These are phyloP conservation scores for Acanthococcus lagerstroemiae DNA, from an alignment of 2,888 invertebrate genomes.

Conservation along the genomic window DNA sequence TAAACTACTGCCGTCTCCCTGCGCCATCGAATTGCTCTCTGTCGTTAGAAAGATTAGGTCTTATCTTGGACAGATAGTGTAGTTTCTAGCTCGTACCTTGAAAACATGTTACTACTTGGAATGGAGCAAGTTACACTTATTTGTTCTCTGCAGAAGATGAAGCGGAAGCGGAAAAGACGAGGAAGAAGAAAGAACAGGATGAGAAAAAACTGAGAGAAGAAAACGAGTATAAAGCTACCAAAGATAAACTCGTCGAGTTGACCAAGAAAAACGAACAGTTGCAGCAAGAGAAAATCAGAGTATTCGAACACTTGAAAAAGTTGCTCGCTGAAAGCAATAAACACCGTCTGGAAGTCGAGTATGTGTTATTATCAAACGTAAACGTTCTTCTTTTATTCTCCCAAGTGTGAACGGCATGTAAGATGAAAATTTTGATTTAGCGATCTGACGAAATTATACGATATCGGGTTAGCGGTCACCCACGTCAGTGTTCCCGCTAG, in stretches of 20 bases:
- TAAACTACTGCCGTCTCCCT: too few relatives aligned
- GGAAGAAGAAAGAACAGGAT: conserved; percentile 20
- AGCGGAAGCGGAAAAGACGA: conserved; percentile 22
- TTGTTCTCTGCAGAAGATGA: conserved; percentile 6
- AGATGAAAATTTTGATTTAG: too few relatives aligned
- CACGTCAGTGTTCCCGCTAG: not conserved
- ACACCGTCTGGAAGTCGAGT: conserved; percentile 5
- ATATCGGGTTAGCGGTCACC: conserved; percentile 19
- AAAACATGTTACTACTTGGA: too few relatives aligned
- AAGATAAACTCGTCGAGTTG: conserved; percentile 9
- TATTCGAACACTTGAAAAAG: conserved; percentile 20
- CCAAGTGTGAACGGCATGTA: not conserved
- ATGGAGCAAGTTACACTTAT: too few relatives aligned
- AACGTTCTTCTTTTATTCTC: not conserved
- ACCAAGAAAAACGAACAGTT: conserved; percentile 15
- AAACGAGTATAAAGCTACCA: conserved; percentile 16
- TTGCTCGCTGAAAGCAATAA: conserved; percentile 1
- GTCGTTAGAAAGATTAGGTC: too few relatives aligned
- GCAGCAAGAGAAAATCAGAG: conserved; percentile 12
- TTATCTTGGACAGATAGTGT: too few relatives aligned
- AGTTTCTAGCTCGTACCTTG: too few relatives aligned
- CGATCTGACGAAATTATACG: conserved; percentile 6
- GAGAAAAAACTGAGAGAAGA: conserved; percentile 19
- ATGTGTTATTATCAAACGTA: not conserved
- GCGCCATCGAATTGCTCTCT: too few relatives aligned